Conservation (phyloP, 2,797 vertebrate genomes). For the Mormyrus proboscirostris region DNA sequence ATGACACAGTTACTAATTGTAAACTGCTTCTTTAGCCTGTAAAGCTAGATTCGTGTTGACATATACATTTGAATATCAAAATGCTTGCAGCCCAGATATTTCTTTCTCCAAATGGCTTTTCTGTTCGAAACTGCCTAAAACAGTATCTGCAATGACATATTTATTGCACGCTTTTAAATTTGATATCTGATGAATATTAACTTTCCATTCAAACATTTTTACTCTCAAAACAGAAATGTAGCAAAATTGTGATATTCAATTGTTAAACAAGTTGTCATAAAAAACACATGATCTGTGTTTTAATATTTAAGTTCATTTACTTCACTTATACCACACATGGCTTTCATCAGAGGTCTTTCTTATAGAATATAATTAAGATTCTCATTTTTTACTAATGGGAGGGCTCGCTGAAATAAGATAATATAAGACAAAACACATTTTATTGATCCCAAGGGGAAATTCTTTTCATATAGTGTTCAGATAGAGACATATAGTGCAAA, state of each 20-base stretch:
- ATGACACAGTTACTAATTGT: conserved; percentile 46
- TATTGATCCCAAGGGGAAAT: background rate
- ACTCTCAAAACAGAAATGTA: background rate
- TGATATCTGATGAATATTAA: background rate
- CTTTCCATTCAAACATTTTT: background rate
- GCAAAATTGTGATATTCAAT: background rate
- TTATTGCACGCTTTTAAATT: background rate
- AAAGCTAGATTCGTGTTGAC: background rate
- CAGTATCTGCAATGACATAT: background rate
- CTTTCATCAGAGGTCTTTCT: background rate
- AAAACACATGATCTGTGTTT: background rate
- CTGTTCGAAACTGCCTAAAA: background rate
- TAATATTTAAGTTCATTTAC: background rate
- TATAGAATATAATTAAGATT: background rate
- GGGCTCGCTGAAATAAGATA: background rate
- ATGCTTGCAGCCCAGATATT: background rate
- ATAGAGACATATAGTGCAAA: background rate
- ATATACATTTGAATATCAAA: background rate
- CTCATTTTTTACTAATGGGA: background rate
- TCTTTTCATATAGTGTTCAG: background rate
- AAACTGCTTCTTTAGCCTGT: conserved; percentile 34
- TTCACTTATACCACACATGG: background rate
- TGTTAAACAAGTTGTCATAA: background rate
- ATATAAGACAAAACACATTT: background rate
- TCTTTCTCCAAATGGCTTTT: background rate